Percentiles rank a stretch among this genome's conserved stretches.
Conservation (phyloP, 2,888 invertebrate species). For the Xanthia togata region DNA sequence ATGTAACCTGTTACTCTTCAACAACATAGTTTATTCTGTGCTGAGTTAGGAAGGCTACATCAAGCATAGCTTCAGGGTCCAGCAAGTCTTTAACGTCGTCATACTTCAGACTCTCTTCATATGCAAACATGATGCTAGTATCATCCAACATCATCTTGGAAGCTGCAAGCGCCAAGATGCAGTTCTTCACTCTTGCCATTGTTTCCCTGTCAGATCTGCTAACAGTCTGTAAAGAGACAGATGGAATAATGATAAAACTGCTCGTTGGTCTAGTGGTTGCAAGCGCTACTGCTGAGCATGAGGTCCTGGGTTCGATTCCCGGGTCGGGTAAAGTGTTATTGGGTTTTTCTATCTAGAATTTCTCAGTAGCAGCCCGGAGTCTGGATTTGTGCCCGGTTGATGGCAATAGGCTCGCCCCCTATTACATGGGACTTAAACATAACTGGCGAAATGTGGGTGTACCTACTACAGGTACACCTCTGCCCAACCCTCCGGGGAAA, state of each 20-base stretch:
- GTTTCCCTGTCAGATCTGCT: conserved; percentile 94
- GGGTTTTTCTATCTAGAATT: too few relatives aligned
- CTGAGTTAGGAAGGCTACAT: conserved; percentile 95
- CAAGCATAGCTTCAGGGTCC: conserved; percentile 95
- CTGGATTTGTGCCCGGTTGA: too few relatives aligned
- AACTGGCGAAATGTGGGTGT: too few relatives aligned
- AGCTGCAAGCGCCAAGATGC: conserved; percentile 95
- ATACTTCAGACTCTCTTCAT: conserved; percentile 96
- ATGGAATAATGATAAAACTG: neutral
- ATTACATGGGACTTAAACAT: too few relatives aligned
- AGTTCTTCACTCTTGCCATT: conserved; percentile 97
- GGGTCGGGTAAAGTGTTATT: too few relatives aligned
- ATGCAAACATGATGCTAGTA: conserved; percentile 97
- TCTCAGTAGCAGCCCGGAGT: too few relatives aligned
- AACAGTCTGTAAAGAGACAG: conserved; percentile 89
- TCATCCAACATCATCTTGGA: conserved; percentile 97
- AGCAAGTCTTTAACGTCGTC: conserved; percentile 93
- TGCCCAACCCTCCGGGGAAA: too few relatives aligned
- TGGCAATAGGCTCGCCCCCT: too few relatives aligned
- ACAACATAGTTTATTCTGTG: conserved; percentile 91
- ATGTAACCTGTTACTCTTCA: conserved; percentile 75
- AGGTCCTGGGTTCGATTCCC: too few relatives aligned
- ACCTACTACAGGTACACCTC: too few relatives aligned
- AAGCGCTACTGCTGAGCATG: too few relatives aligned
- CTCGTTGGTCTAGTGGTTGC: too few relatives aligned